Base-by-base conservation (phyloP, 35 echinoderm and acorn worm species). In the Eucidaris tribuloides region DNA sequence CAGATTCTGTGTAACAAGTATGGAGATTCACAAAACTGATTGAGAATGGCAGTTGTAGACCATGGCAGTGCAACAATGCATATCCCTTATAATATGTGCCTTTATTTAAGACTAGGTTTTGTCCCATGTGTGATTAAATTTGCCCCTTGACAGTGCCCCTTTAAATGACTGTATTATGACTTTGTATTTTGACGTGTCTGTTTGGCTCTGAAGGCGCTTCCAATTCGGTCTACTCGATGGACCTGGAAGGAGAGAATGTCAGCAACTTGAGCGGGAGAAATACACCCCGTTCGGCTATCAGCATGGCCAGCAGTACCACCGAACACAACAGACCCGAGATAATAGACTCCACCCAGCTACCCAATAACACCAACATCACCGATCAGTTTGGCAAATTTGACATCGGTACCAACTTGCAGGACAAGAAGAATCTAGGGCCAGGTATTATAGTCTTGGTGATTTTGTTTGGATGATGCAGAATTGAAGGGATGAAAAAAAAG, bases 341-440 rank as follows among this genome's bases (percentile, higher is more conserved):
- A 11, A 92, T 99, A 20, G 96, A 99, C 58, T 90, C 90, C 19
- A 83, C 90, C 0, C 96, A 92, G 80, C 79, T 97, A 9, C 85
- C 94, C 0, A 97, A 97, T 60, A 97, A 81, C 52, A 81, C 86
- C 58, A 92, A 99, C 63, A 99, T 99, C 59, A 93, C 96, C 28
- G 96, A 99, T 52, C 86, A 87, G 65, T 99, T 99, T 90, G 96
- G 96, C 0, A 96, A 96, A 57, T 96, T 96, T 91, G 93, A 96
- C 24, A 97, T 97, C 62, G 80, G 90, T 24, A 78, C 70, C 30
- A 82, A 88, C 72, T 45, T 97, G 18, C 90, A 97, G 28, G 88
- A 88, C 25, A 74, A 82, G 35, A 64, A 89, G 82, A 79, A 77
- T 36, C 81, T 88, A 83, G 83, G 79, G 4, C 90, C 90, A 60